These are phyloP conservation scores for Ploceus nigricollis DNA, from an alignment of 2,113 vertebrate genomes.

Conservation along the genomic window DNA sequence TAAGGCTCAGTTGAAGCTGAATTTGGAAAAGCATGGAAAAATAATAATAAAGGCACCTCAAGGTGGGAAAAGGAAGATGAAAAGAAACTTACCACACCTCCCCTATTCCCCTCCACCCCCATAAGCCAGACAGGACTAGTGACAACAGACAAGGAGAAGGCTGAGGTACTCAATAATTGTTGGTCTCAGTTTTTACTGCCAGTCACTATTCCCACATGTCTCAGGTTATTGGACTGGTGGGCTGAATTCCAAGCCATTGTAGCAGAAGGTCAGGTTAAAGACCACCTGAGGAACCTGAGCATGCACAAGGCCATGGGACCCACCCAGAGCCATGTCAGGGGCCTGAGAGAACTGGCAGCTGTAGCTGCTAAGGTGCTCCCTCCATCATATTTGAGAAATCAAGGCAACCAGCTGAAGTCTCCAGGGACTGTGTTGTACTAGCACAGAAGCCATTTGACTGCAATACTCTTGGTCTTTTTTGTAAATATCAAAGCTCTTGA, in stretches of 20 bases:
- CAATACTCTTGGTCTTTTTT: neutral
- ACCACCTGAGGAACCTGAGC: neutral
- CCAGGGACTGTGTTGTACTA: neutral
- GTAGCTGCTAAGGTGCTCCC: too few relatives aligned
- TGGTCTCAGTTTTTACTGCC: neutral
- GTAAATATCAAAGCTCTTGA: neutral
- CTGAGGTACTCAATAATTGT: neutral
- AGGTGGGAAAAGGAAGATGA: neutral
- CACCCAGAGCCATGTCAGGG: neutral
- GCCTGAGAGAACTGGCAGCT: neutral
- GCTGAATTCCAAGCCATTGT: neutral
- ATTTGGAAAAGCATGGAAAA: neutral
- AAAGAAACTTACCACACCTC: neutral
- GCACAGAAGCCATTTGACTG: neutral
- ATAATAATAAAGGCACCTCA: neutral
- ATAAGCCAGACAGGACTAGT: neutral
- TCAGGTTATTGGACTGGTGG: too few relatives aligned
- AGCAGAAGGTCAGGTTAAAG: neutral
- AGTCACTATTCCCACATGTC: neutral
- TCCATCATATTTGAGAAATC: neutral
- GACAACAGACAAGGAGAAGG: neutral
- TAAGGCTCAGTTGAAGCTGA: neutral
- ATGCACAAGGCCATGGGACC: neutral
- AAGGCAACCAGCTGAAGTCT: neutral
- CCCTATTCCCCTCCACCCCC: too few relatives aligned